Base-by-base conservation (phyloP, 2,797 vertebrate genomes). In the Kryptolebias ocellatus region DNA sequence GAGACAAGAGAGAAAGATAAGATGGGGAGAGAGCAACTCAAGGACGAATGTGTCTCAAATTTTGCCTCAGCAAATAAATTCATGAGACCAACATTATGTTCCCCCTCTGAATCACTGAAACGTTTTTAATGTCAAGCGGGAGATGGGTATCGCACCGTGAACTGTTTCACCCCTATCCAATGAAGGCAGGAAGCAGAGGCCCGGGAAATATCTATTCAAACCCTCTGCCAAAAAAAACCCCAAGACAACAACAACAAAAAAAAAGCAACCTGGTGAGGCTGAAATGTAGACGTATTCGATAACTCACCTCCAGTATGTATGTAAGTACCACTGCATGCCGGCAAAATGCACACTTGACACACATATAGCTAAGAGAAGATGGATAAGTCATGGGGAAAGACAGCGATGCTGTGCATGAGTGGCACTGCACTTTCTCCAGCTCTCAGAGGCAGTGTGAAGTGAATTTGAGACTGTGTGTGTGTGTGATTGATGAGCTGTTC, bases 1-100 rank as follows among this genome's bases (percentile, higher is more conserved):
- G 60, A 55, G 60, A 62, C 52, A 47, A 60, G 60, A 62, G 57
- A 60, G 47, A 68, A 57, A 55, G 60, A 62, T 49, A 47, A 60
- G 60, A 62, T 49, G 58, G 60, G 76, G 62, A 0, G 37, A 67
- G 74, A 83, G 79, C 57, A 78, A 76, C 71, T 81, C 83, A 84
- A 92, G 88, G 88, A 75, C 85, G 47, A 87, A 65, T 12, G 72
- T 24, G 77, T 81, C 89, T 92, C 89, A 80, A 88, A 92, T 91
- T 91, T 81, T 86, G 89, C 87, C 76, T 85, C 70, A 51, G 53
- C 74, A 83, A 87, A 86, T 64, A 83, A 83, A 92, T 89, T 80
- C 72, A 70, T 2, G 70, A 85, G 67, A 69, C 71, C 83, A 14
- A 81, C 81, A 76, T 82, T 83, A 83, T 81, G 84, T 82, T 81